These are phyloP conservation scores for Congeria kusceri DNA, from an alignment of 2,888 invertebrate genomes.

Conservation along the genomic window DNA sequence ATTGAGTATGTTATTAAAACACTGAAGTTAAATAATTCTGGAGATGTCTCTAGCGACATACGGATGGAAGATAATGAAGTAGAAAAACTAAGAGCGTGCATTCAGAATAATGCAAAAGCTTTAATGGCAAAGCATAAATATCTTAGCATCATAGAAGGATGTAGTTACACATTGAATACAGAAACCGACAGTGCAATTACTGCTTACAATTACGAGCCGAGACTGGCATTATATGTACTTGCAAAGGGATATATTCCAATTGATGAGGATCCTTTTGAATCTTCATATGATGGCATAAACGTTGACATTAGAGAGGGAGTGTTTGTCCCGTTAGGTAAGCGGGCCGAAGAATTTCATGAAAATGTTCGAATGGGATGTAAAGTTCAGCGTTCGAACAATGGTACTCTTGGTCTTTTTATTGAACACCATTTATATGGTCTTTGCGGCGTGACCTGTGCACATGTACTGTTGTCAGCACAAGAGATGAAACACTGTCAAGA, in stretches of 20 bases:
- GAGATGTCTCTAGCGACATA: too few relatives aligned
- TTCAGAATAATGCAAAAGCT: too few relatives aligned
- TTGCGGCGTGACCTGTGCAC: background rate
- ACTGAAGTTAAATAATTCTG: too few relatives aligned
- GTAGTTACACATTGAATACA: too few relatives aligned
- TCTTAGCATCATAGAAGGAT: too few relatives aligned
- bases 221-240: too few relatives aligned
- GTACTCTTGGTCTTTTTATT: background rate
- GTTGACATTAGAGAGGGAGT: background rate
- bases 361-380: background rate
- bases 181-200: too few relatives aligned
- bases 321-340: background rate
- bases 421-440: background rate
- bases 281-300: background rate
- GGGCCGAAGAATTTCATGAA: background rate
- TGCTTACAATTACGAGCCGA: too few relatives aligned
- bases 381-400: background rate
- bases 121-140: too few relatives aligned
- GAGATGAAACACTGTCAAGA: background rate
- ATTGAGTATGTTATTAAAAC: too few relatives aligned
- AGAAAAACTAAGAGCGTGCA: too few relatives aligned
- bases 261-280: background rate
- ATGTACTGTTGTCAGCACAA: background rate
- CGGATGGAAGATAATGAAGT: too few relatives aligned
- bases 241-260: background rate